Conservation (phyloP, 2,888 invertebrate species). For the Syritta pipiens region DNA sequence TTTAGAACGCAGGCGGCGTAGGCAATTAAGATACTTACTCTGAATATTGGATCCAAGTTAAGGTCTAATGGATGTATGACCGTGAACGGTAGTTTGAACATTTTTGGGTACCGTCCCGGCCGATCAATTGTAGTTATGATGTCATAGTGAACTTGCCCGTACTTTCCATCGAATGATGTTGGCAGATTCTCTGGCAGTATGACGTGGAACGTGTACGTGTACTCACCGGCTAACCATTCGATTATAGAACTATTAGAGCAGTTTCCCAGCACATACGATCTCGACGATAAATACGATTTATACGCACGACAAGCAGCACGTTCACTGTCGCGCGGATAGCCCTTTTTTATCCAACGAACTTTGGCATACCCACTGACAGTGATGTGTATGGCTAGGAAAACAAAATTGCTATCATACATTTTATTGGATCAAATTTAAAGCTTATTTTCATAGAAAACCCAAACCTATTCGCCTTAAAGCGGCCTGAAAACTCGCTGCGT, state of each 20-base stretch:
- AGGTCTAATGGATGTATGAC: slow-evolving; percentile 90
- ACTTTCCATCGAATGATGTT: slow-evolving; percentile 88
- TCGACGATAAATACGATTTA: slow-evolving; percentile 78
- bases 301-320: slow-evolving; percentile 78
- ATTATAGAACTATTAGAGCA: slow-evolving; percentile 81
- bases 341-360: slow-evolving; percentile 79
- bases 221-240: slow-evolving; percentile 84
- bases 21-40: slow-evolving; percentile 80
- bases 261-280: slow-evolving; percentile 77
- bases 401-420: not conserved
- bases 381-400: slow-evolving; percentile 79
- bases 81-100: slow-evolving; percentile 88
- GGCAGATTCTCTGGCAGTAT: slow-evolving; percentile 83
- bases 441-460: no score
- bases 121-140: slow-evolving; percentile 89
- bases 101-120: slow-evolving; percentile 92
- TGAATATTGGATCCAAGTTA: slow-evolving; percentile 86
- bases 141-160: slow-evolving; percentile 88
- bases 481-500: no score
- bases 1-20: no score
- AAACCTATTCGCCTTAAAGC: no score
- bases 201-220: slow-evolving; percentile 89
- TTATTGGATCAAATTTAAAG: not conserved
- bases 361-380: slow-evolving; percentile 79
- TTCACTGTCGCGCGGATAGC: slow-evolving; percentile 78